phyloP scores from a whole-genome alignment of 1,140 invertebrate species.

The Ceratina australensis region DNA sequence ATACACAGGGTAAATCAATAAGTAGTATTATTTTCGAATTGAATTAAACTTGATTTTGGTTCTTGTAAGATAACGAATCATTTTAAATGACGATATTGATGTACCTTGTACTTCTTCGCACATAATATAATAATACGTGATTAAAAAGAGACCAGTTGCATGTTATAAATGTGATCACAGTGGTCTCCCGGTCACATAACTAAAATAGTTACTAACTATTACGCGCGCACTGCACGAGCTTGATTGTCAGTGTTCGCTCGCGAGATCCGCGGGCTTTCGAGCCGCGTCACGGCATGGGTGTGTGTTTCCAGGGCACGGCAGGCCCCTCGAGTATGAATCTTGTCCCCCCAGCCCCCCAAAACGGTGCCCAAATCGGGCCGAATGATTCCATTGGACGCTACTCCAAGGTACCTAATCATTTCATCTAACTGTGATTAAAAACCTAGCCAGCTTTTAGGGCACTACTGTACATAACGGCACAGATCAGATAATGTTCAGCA shows the following conservation, averaged over 20 bases:
- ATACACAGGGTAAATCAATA: too few relatives aligned
- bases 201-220: conserved; percentile 48
- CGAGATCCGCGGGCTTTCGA: conserved; percentile 57
- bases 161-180: conserved; percentile 51
- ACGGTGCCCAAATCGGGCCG: conserved; percentile 61
- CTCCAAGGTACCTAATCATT: conserved; percentile 66
- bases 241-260: conserved; percentile 22
- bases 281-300: conserved; percentile 63
- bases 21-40: too few relatives aligned
- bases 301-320: conserved; percentile 68
- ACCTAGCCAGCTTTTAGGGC: conserved; percentile 1
- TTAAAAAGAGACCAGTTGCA: conserved; percentile 43
- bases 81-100: too few relatives aligned
- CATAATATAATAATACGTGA: conserved; percentile 3
- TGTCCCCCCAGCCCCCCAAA: conserved; percentile 63
- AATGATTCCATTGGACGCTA: conserved; percentile 68
- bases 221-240: conserved; percentile 50
- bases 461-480: conserved; percentile 36
- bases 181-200: conserved; percentile 56
- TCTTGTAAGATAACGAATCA: too few relatives aligned
- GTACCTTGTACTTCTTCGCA: background rate
- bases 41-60: too few relatives aligned
- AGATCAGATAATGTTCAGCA: background rate
- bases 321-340: conserved; percentile 67
- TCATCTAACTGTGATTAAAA: conserved; percentile 49